Evolutionary conservation across 2,888 invertebrate species (phyloP), one percentile per base, ranked within the genome.

Genomic region (Strigamia crassipes): DNA sequence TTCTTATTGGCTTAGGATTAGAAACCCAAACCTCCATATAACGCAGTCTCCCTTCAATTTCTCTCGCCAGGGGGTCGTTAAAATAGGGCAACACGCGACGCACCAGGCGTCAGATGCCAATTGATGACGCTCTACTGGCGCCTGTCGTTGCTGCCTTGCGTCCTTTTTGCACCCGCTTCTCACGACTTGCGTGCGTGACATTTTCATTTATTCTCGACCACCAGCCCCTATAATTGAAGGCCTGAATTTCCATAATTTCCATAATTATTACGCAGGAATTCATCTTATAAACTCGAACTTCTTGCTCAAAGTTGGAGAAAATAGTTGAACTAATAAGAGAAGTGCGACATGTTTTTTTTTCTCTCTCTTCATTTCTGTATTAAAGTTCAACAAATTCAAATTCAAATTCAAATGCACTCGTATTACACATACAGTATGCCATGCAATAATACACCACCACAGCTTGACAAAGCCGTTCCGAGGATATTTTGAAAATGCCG

Each of bases 31-130:
- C 51, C 51, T 51, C 18, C 8, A 15, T 51, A 51, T n/a, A 51
- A 51, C 51, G 51, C 51, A 51, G 51, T n/a, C 18, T 51, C 51
- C n/a, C 51, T 51, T n/a, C 51, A 51, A 51, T 51, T 51, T 51
- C 4, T n/a, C 51, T 51, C 51, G 51, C 51, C n/a, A 51, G 51
- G 51, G 51, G 51, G 51, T n/a, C 51, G 51, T 51, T 51, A 51
- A 51, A 51, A 51, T 51, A 51, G 51, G 51, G 51, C 51, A 51
- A 18, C 51, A 51, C 51, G 51, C 51, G 51, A 51, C 51, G 51
- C 51, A 51, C 51, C 51, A 51, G 51, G 51, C 51, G 51, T 51
- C 51, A 51, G 51, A 51, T 51, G 51, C 51, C 51, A 51, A 51
- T 51, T 51, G 51, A 51, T 51, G 51, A 51, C 51, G 51, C 51